These are phyloP conservation scores for Copsychus sechellarum DNA, from an alignment of 2,113 vertebrate genomes.

Conservation along the genomic window DNA sequence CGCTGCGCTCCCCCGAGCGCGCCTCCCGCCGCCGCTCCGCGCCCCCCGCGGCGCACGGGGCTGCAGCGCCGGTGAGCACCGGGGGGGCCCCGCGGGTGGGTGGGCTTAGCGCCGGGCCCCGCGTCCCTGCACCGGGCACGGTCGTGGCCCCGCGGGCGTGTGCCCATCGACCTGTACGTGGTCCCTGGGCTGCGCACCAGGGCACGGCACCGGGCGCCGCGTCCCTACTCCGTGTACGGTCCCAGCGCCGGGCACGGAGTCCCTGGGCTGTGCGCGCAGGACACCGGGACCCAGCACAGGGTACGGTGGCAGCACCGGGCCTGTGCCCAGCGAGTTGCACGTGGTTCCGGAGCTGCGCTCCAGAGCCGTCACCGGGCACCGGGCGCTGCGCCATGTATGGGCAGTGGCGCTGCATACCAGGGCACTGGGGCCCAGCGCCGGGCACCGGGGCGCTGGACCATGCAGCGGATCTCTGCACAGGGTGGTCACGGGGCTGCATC, in stretches of 20 bases:
- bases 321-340: neutral
- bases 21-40: neutral
- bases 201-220: neutral
- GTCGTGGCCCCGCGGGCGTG: neutral
- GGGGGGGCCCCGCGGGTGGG: neutral
- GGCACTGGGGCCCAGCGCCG: neutral
- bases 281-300: accelerated
- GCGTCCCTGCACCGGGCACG: neutral
- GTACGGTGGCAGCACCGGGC: neutral
- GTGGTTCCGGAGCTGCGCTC: neutral
- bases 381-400: neutral
- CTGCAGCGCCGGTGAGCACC: neutral
- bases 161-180: neutral
- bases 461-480: neutral
- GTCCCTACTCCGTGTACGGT: neutral
- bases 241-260: neutral
- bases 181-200: neutral
- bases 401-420: neutral
- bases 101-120: neutral
- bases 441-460: neutral
- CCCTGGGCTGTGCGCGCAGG: neutral
- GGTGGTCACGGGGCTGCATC: neutral
- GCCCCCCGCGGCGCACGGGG: neutral
- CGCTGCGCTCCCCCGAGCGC: neutral
- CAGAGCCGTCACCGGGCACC: neutral